Percentiles rank a stretch among this genome's conserved stretches.
Conservation (phyloP, 2,888 invertebrate genomes). For the Operophtera brumata region DNA sequence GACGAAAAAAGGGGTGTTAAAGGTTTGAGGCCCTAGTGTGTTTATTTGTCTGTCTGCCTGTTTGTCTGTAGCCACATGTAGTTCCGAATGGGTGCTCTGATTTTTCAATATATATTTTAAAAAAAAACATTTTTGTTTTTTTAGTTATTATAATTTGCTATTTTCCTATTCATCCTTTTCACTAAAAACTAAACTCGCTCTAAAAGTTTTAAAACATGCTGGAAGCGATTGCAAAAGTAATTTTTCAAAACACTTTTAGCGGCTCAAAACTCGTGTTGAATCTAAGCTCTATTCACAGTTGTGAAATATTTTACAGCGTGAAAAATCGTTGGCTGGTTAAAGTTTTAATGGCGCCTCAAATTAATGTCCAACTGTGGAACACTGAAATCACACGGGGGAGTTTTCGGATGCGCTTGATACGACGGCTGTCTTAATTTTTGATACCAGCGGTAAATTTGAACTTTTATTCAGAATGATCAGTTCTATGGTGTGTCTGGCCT, state of each 20-base stretch:
- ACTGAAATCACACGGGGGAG: conserved; percentile 11
- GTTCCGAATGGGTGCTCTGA: no score
- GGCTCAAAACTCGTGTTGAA: conserved; percentile 15
- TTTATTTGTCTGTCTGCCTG: no score
- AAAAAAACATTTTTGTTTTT: no score
- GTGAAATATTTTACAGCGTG: conserved; percentile 44
- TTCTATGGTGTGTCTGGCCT: no score
- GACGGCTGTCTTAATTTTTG: not conserved
- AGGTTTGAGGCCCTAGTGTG: no score
- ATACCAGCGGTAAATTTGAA: not conserved
- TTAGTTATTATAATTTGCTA: no score
- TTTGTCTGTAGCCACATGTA: no score
- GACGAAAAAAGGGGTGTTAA: no score
- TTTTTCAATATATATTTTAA: no score
- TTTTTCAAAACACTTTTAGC: not conserved
- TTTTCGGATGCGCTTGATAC: not conserved
- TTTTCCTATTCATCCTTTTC: no score
- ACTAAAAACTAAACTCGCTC: no score
- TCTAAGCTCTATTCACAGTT: conserved; percentile 13
- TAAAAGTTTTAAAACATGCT: not conserved
- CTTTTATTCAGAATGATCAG: no score
- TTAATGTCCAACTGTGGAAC: conserved; percentile 51
- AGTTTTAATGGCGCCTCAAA: conserved; percentile 70
- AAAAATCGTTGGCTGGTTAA: conserved; percentile 51
- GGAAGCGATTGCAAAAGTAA: not conserved